phyloP scores from a whole-genome alignment of 2,888 invertebrate genomes.

The Scaptomyza cyrtandrae region DNA sequence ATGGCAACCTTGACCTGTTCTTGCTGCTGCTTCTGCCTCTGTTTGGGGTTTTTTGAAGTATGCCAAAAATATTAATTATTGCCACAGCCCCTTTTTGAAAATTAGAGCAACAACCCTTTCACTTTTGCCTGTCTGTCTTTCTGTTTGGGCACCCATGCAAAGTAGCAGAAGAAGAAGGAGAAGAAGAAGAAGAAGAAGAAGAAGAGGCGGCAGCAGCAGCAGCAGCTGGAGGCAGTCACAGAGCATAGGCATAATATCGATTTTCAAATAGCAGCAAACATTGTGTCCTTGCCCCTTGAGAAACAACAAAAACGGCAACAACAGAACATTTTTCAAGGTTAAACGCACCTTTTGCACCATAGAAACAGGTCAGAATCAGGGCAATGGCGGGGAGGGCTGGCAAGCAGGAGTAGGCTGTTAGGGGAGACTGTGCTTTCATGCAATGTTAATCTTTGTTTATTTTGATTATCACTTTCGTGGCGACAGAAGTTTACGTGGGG shows the following conservation, averaged over 20 bases:
- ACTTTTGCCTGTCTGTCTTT: not conserved
- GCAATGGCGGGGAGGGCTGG: not conserved
- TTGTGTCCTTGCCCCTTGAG: constrained; percentile 17
- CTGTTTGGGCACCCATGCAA: constrained; percentile 13
- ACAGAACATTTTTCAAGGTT: constrained; percentile 55
- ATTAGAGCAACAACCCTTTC: constrained; percentile 56
- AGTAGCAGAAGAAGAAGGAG: not conserved
- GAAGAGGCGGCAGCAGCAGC: not conserved
- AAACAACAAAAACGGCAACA: constrained; percentile 6
- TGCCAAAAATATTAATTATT: constrained; percentile 71
- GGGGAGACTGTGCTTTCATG: constrained; percentile 13
- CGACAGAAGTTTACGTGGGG: constrained; percentile 15
- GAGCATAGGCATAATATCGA: constrained; percentile 48
- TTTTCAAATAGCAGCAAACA: constrained; percentile 48
- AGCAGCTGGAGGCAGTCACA: not conserved
- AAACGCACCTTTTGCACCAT: constrained; percentile 46
- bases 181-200: not conserved
- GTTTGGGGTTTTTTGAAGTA: constrained; percentile 12
- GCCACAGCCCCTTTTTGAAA: constrained; percentile 23
- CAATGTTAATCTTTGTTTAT: constrained; percentile 72
- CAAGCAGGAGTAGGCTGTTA: not conserved
- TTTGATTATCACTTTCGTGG: constrained; percentile 76
- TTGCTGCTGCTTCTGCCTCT: constrained; percentile 1
- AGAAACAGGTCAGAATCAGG: not conserved
- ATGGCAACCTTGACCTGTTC: constrained; percentile 62